A percentile compares a stretch with the other conserved stretches of the same genome.
These are phyloP conservation scores for Belonocnema kinseyi DNA, from an alignment of 1,140 invertebrate species.

Conservation along the genomic window DNA sequence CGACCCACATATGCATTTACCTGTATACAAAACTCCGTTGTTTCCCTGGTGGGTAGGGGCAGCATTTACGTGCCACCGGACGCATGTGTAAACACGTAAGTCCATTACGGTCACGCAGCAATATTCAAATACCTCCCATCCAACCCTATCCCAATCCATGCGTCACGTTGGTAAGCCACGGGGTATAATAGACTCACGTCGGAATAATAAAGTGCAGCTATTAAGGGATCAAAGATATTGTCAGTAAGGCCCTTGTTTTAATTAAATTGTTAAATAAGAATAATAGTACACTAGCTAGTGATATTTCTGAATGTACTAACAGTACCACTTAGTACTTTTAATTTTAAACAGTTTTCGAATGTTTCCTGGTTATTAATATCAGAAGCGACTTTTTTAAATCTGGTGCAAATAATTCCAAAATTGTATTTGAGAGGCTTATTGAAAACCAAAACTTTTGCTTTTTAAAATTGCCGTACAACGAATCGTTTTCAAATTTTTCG, in stretches of 20 bases:
- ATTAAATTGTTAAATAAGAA: background rate
- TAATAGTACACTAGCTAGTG: no score
- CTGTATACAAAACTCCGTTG: conserved; percentile 4
- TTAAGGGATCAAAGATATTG: background rate
- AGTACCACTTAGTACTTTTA: no score
- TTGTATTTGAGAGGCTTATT: no score
- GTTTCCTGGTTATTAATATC: no score
- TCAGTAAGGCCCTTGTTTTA: background rate
- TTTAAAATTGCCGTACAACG: no score
- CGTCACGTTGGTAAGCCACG: background rate
- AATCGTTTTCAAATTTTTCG: no score
- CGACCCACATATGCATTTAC: background rate
- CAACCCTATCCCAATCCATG: background rate
- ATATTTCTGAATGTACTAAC: no score
- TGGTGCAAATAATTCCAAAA: no score
- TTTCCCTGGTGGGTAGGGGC: background rate
- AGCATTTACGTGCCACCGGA: conserved; percentile 11
- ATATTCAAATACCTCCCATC: conserved; percentile 17
- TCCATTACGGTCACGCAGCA: conserved; percentile 24
- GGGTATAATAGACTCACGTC: conserved; percentile 8
- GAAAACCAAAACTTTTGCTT: no score
- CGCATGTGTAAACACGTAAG: conserved; percentile 12
- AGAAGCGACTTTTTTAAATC: no score
- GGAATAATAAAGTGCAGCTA: conserved; percentile 1
- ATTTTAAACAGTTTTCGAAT: no score